Evolutionary conservation across 1,140 invertebrate genomes (phyloP), one percentile per base, ranked within the genome.

Genomic region (Mamestra configurata): DNA sequence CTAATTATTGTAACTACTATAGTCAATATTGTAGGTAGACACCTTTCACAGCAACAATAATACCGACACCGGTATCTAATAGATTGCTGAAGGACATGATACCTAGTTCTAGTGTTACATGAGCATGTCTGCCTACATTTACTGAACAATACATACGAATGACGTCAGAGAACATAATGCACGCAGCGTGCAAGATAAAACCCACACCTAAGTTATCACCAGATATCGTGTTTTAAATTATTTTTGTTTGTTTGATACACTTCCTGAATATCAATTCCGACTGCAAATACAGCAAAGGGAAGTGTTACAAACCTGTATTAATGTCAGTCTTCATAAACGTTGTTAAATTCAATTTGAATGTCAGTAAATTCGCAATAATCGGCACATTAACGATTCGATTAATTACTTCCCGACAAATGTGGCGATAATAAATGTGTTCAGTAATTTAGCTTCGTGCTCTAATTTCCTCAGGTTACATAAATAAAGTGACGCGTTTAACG

Each of bases 331-430:
- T 68, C 24, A 49, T 24, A 49, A 46, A 70, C 66, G 40, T 49
- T 49, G 27, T 49, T 70, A 4, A 70, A 24, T 66, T 40, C 31
- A 66, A 59, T 37, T 59, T 59, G 37, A 59, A 64, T 76, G 43
- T 76, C 73, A 64, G 40, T 49, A 64, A 24, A 46, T 49, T 57
- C 11, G 57, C 22, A 76, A 31, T 61, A 76, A 43, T 59, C 37
- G 43, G 57, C 55, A 64, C 40, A 20, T 46, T 73, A 22, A 35
- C 71, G 31, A 18, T 64, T 49, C 73, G 24, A 64, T 59, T 61
- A 76, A 76, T 76, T 76, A 76, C 73, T 76, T 76, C 73, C 73
- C 22, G 73, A 49, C 73, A 64, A 64, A 64, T 13, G 37, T n/a
- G 18, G 20, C 55, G 53, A 37, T 61, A 61, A 76, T 76, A 49